phyloP scores from a whole-genome alignment of 2,113 vertebrate species.

The Notothenia coriiceps region DNA sequence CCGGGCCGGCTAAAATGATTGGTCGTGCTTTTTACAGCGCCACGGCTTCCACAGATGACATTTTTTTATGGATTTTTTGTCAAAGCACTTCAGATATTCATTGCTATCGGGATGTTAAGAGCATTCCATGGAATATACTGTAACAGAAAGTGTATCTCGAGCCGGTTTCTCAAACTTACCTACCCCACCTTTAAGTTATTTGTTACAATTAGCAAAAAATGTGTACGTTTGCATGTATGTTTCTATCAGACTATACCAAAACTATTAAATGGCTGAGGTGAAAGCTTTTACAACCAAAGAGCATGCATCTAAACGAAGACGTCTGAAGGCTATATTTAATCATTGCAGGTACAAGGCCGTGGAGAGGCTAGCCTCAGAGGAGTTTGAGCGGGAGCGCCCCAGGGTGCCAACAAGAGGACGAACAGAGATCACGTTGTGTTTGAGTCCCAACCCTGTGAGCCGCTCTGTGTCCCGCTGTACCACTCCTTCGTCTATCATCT shows the following conservation, averaged over 20 bases:
- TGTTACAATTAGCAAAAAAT: too few species aligned
- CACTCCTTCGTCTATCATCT: constrained; percentile 80
- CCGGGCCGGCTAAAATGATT: too few species aligned
- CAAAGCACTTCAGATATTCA: too few species aligned
- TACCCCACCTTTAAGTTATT: too few species aligned
- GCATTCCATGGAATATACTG: too few species aligned
- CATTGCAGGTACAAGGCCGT: constrained; percentile 93
- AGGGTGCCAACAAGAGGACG: constrained; percentile 85
- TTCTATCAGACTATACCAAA: neutral
- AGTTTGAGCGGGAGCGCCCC: constrained; percentile 90
- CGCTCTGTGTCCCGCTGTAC: constrained; percentile 72
- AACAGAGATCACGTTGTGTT: constrained; percentile 92
- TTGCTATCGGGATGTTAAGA: too few species aligned
- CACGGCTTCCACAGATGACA: too few species aligned
- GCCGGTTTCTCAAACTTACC: too few species aligned
- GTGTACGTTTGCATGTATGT: neutral
- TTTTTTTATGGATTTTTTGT: too few species aligned
- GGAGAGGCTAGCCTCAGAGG: constrained; percentile 91
- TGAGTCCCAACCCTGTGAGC: constrained; percentile 85
- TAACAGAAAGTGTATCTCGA: too few species aligned
- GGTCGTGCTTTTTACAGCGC: too few species aligned
- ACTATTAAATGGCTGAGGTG: neutral
- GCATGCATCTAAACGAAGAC: neutral
- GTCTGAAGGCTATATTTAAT: neutral
- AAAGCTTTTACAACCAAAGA: neutral